These are phyloP conservation scores for Apus apus DNA, from an alignment of 2,113 vertebrate species.

Conservation along the genomic window DNA sequence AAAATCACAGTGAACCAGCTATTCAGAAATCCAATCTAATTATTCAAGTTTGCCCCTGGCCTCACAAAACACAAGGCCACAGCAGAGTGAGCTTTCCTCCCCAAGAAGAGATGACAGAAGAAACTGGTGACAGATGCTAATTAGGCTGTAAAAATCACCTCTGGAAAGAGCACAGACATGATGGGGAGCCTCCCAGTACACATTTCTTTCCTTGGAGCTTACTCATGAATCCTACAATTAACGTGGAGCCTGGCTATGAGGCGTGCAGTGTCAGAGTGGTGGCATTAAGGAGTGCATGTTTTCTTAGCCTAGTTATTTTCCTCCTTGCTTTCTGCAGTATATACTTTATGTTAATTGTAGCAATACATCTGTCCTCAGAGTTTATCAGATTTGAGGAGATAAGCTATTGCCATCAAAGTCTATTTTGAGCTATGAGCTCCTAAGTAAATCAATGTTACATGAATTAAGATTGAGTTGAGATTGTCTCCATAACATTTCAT, in stretches of 20 bases:
- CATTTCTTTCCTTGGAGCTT: slow-evolving; percentile 1
- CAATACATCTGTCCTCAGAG: slow-evolving; percentile 64
- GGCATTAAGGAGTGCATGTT: slow-evolving; percentile 14
- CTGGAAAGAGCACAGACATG: slow-evolving; percentile 23
- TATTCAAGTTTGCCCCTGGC: neutral
- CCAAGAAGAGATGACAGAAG: neutral
- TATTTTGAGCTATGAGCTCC: slow-evolving; percentile 17
- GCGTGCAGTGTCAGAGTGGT: neutral
- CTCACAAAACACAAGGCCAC: neutral
- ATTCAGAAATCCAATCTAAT: neutral
- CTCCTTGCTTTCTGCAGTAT: slow-evolving; percentile 21
- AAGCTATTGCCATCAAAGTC: slow-evolving; percentile 57
- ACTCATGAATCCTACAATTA: neutral
- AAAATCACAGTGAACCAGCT: neutral
- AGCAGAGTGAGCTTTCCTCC: neutral
- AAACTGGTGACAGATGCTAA: slow-evolving; percentile 21
- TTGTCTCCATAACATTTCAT: slow-evolving; percentile 38
- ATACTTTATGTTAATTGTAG: slow-evolving; percentile 57
- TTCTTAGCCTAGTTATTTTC: neutral
- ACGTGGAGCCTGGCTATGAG: neutral
- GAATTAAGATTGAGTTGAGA: slow-evolving; percentile 60
- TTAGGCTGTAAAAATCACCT: neutral
- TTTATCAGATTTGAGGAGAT: slow-evolving; percentile 61
- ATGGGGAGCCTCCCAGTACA: neutral
- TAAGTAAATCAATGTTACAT: slow-evolving; percentile 45